Percentiles rank a stretch among this genome's conserved stretches.
phyloP scores from a whole-genome alignment of 1,140 invertebrate genomes.

The Drosophila nigromelanica region DNA sequence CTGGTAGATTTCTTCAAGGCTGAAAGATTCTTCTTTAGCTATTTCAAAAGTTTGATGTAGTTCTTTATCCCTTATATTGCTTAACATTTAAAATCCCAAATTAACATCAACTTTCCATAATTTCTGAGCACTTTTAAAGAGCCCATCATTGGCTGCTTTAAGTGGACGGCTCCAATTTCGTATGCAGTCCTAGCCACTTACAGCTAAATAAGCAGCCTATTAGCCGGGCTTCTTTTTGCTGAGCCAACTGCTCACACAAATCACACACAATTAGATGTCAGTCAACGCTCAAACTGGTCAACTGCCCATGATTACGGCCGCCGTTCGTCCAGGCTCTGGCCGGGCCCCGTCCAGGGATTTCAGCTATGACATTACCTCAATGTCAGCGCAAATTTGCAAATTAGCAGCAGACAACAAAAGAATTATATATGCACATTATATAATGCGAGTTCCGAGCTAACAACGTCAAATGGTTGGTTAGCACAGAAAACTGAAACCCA shows the following conservation, averaged over 20 bases:
- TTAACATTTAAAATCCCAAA: background rate
- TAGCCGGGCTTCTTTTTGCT: constrained; percentile 35
- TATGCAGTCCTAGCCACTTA: constrained; percentile 22
- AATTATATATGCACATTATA: constrained; percentile 74
- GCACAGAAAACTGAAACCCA: constrained; percentile 26
- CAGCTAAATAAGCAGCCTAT: constrained; percentile 28
- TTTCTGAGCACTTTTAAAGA: background rate
- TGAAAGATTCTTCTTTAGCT: background rate
- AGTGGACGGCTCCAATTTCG: constrained; percentile 19
- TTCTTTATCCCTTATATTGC: background rate
- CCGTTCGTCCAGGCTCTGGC: background rate
- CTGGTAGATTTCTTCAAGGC: constrained; percentile 12
- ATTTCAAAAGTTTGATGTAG: background rate
- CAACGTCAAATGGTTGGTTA: constrained; percentile 48
- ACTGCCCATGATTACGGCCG: constrained; percentile 35
- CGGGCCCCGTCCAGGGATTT: background rate
- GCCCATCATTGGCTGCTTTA: constrained; percentile 12
- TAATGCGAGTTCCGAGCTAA: constrained; percentile 49
- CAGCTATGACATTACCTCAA: constrained; percentile 70
- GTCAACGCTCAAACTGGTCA: constrained; percentile 51
- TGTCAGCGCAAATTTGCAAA: constrained; percentile 69
- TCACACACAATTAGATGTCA: constrained; percentile 63
- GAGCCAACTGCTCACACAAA: constrained; percentile 30
- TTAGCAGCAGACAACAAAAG: constrained; percentile 75
- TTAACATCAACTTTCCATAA: background rate